phyloP scores from a whole-genome alignment of 1,140 invertebrate genomes.

The Drosophila nigrodunni region DNA sequence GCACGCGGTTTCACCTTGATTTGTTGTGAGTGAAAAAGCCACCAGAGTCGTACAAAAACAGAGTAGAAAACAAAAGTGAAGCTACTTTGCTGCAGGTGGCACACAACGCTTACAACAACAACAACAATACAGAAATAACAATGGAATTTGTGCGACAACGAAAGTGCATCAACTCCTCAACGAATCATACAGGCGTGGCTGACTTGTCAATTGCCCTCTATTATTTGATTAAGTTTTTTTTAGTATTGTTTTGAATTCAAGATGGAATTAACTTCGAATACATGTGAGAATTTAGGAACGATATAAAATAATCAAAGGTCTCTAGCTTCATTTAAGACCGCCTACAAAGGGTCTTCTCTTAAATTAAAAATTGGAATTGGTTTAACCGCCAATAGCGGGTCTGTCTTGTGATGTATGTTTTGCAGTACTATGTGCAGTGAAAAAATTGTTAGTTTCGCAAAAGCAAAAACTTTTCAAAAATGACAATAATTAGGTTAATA shows the following conservation, averaged over 20 bases:
- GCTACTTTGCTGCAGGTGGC: conserved; percentile 16
- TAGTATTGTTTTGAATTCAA: not conserved
- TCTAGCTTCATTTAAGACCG: too few species aligned
- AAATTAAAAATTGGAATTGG: too few species aligned
- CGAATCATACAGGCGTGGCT: conserved; percentile 9
- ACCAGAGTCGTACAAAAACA: conserved; percentile 17
- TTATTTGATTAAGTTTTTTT: not conserved
- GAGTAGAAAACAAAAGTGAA: conserved; percentile 22
- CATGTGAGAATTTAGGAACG: not conserved
- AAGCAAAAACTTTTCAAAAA: too few species aligned
- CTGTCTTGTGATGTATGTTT: too few species aligned
- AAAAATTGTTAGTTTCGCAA: too few species aligned
- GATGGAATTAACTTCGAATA: not conserved
- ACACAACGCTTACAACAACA: conserved; percentile 25
- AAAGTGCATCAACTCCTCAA: conserved; percentile 20
- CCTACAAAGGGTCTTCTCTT: too few species aligned
- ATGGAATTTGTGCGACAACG: conserved; percentile 40
- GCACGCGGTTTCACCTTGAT: conserved; percentile 41
- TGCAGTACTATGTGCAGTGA: too few species aligned
- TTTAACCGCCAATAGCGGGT: too few species aligned
- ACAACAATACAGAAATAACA: conserved; percentile 16
- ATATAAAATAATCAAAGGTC: too few species aligned
- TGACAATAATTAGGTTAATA: too few species aligned
- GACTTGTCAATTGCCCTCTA: conserved; percentile 14
- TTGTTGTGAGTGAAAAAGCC: conserved; percentile 31